Base-by-base conservation (phyloP, 1,140 invertebrate species). In the Drosophila tani region DNA sequence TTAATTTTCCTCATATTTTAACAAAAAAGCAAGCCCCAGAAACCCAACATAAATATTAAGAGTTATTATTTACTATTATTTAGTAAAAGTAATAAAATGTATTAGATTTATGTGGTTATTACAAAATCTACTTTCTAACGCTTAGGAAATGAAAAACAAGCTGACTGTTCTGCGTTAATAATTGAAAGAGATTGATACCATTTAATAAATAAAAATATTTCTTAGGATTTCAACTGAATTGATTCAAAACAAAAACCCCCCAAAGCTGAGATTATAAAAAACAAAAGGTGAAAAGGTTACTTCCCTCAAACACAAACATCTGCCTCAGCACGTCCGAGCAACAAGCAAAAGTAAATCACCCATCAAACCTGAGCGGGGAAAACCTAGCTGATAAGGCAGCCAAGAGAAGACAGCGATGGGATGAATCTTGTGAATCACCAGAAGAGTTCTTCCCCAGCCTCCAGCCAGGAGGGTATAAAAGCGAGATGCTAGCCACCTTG, bases 401-500 rank as follows among this genome's bases (percentile, higher is more conserved):
- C 43, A 50, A 35, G 17, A 55, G 27, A 32, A 19, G 47, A 24
- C 47, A 24, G 3, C 11, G 4, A 5, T n/a, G 14, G 53, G 66
- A 85, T 79, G 79, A 35, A 19, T 47, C 17, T 49, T 53, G 79
- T 82, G 57, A 85, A 43, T 69, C 82, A 78, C 78, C 64, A 38
- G 65, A 46, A 27, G 11, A 24, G 83, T 82, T 69, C 51, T 78
- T 88, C 76, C 84, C 79, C 76, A 8, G 12, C 3, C 76, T 80
- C 79, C 76, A 8, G 12, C 3, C 4, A 35, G 21, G 12, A 11
- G 40, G 29, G 21, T 77, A 79, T 75, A 85, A 85, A 58, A 47
- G 40, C 29, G 8, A 24, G 38, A 15, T 41, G 24, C 29, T 17
- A 43, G 35, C 40, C 56, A 29, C 40, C 21, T 46, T 32, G 24